phyloP scores from a whole-genome alignment of 2,888 invertebrate genomes.

The Chouioia cunea region DNA sequence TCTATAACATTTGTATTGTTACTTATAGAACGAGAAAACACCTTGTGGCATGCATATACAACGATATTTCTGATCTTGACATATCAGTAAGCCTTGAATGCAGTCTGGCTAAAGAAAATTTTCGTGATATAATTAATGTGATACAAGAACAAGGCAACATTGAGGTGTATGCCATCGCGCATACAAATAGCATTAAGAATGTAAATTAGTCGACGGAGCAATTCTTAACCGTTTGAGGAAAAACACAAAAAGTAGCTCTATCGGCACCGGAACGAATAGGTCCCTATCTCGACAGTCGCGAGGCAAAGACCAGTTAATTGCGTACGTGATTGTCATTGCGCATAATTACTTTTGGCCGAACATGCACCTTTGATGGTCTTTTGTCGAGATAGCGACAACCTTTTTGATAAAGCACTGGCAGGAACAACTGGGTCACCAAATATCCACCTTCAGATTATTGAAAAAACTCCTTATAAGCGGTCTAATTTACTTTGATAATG shows the following conservation, averaged over 20 bases:
- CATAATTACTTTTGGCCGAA: slow-evolving; percentile 33
- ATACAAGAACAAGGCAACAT: slow-evolving; percentile 19
- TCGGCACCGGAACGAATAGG: slow-evolving; percentile 44
- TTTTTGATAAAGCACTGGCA: slow-evolving; percentile 42
- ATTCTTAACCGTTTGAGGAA: slow-evolving; percentile 1
- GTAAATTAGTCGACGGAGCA: slow-evolving; percentile 16
- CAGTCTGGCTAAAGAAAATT: slow-evolving; percentile 17
- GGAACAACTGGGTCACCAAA: slow-evolving; percentile 36
- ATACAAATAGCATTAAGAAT: slow-evolving; percentile 22
- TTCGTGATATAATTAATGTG: slow-evolving; percentile 33
- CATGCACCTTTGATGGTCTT: slow-evolving; percentile 27
- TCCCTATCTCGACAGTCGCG: slow-evolving; percentile 31
- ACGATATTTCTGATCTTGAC: slow-evolving; percentile 62
- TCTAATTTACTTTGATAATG: slow-evolving; percentile 32
- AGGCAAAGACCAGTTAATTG: slow-evolving; percentile 27
- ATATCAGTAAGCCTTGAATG: slow-evolving; percentile 51
- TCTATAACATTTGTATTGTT: neutral
- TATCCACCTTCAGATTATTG: slow-evolving; percentile 19
- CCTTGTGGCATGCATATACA: slow-evolving; percentile 48
- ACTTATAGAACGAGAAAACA: slow-evolving; percentile 40
- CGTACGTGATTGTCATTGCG: slow-evolving; percentile 1
- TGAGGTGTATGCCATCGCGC: slow-evolving; percentile 7
- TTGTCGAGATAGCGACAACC: slow-evolving; percentile 36
- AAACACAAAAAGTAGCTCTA: slow-evolving; percentile 2
- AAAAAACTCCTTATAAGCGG: slow-evolving; percentile 36